A percentile compares a stretch with the other conserved stretches of the same genome.
phyloP scores from a whole-genome alignment of 2,888 invertebrate species.

The Nomada fabriciana region DNA sequence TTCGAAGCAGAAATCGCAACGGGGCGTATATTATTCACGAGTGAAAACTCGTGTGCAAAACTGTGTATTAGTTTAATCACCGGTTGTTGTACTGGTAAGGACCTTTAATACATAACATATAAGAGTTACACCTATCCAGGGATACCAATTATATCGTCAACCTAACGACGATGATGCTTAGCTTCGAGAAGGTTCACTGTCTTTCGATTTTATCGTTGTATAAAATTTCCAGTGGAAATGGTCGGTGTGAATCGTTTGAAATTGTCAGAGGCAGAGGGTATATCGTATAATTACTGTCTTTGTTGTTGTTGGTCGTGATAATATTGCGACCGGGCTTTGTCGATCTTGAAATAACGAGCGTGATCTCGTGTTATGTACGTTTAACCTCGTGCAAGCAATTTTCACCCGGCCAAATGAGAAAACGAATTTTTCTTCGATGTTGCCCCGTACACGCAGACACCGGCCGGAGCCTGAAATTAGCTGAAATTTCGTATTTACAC shows the following conservation, averaged over 20 bases:
- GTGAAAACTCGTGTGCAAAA: not conserved
- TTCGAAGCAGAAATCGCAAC: constrained; percentile 11
- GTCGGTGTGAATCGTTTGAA: not conserved
- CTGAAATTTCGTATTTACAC: constrained; percentile 1
- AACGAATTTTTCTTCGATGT: not conserved
- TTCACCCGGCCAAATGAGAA: too few species aligned
- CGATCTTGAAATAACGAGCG: not conserved
- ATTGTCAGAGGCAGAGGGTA: constrained; percentile 39
- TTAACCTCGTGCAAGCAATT: not conserved
- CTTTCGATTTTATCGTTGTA: constrained; percentile 18
- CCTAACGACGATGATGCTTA: constrained; percentile 31
- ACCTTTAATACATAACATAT: constrained; percentile 41
- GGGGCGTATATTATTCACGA: constrained; percentile 27
- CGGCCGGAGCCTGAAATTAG: not conserved
- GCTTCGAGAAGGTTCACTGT: constrained; percentile 15
- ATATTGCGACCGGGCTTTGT: not conserved
- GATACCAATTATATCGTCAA: constrained; percentile 49
- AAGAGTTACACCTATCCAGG: constrained; percentile 39
- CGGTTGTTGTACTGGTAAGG: constrained; percentile 18
- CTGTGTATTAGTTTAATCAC: constrained; percentile 43
- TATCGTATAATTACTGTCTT: constrained; percentile 35
- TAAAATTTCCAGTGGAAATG: constrained; percentile 11
- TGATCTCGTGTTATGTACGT: not conserved
- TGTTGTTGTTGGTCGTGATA: not conserved
- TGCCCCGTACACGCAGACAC: not conserved